Conservation (phyloP, 2,797 vertebrate genomes). For the Pithecia hirsuta region DNA sequence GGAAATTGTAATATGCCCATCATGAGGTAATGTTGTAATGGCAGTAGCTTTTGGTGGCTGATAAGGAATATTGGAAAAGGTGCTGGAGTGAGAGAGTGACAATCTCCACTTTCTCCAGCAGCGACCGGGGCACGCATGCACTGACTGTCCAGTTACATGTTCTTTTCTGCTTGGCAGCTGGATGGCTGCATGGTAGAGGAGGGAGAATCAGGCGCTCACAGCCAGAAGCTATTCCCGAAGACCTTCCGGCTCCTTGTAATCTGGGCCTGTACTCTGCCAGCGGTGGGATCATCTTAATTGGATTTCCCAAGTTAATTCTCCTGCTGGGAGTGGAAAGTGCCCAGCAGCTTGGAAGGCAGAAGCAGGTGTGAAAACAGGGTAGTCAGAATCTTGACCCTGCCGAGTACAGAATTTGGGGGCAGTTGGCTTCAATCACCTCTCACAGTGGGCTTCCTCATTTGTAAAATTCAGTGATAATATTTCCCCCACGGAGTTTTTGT, state of each 20-base stretch:
- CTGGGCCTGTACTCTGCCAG: background rate
- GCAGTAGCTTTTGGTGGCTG: conserved; percentile 58
- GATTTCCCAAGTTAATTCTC: background rate
- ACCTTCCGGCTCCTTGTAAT: background rate
- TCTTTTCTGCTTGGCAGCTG: background rate
- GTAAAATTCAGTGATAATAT: background rate
- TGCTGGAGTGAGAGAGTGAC: background rate
- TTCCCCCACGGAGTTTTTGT: background rate
- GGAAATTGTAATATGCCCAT: conserved; percentile 75
- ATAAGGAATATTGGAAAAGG: conserved; percentile 67
- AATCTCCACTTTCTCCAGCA: background rate
- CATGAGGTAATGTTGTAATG: conserved; percentile 67
- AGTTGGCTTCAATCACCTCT: background rate
- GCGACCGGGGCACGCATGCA: background rate
- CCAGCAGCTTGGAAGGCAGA: background rate
- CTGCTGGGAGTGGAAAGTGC: background rate
- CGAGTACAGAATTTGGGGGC: background rate
- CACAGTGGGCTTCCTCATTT: background rate
- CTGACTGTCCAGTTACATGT: background rate
- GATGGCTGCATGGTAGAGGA: background rate
- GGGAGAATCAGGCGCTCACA: rapidly evolving
- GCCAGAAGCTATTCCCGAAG: background rate
- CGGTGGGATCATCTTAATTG: background rate
- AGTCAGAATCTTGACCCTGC: background rate
- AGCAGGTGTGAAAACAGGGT: background rate